Evolutionary conservation across 2,888 invertebrate genomes (phyloP).

Genomic region (Synanthedon andrenaeformis): DNA sequence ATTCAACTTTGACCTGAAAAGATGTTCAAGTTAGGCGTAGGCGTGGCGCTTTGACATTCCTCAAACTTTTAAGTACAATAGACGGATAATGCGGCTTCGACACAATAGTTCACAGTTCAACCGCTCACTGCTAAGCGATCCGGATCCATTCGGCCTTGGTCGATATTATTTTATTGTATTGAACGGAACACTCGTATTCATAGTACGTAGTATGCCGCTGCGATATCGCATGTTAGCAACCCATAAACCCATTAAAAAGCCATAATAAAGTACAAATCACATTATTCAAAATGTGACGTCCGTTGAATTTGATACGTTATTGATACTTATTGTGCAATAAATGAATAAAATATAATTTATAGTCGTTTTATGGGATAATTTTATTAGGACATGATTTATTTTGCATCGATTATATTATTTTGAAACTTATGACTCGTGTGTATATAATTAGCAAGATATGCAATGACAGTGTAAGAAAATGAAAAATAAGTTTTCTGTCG

Average conservation of each 20-base stretch:
- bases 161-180: slow-evolving; percentile 39
- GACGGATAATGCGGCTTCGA: slow-evolving; percentile 20
- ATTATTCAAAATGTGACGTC: background rate
- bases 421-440: too few relatives aligned
- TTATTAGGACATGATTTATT: too few relatives aligned
- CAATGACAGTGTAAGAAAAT: too few relatives aligned
- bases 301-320: background rate
- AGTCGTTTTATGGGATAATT: too few relatives aligned
- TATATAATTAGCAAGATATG: too few relatives aligned
- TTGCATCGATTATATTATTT: too few relatives aligned
- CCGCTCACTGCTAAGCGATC: slow-evolving; percentile 32
- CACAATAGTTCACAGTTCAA: slow-evolving; percentile 63
- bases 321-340: background rate
- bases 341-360: background rate
- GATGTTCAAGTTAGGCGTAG: slow-evolving; percentile 20
- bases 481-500: too few relatives aligned
- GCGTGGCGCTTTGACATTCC: slow-evolving; percentile 58
- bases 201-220: slow-evolving; percentile 17
- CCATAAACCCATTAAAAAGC: slow-evolving; percentile 2
- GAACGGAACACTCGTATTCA: slow-evolving; percentile 23
- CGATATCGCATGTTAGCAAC: slow-evolving; percentile 5
- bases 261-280: background rate
- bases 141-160: slow-evolving; percentile 56
- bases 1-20: slow-evolving; percentile 23
- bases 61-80: slow-evolving; percentile 40